Evolutionary conservation across 2,113 vertebrate species (phyloP).

Genomic region (Corythornis cristatus): DNA sequence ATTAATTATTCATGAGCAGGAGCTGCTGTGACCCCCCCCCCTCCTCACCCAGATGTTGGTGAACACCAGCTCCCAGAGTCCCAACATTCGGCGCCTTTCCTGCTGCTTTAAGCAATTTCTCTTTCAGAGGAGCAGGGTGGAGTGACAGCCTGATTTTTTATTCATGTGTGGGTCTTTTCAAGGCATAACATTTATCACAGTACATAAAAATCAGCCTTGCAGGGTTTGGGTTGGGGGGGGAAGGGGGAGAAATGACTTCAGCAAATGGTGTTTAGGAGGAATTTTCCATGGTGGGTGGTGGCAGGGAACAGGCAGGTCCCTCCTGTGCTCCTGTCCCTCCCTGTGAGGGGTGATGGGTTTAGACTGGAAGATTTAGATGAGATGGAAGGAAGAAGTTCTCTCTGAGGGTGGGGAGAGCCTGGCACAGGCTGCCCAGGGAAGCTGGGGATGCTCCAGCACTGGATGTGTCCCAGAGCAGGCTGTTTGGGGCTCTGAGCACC

Average conservation of each 20-base stretch:
- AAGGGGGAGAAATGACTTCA: not conserved
- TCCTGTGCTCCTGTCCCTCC: not conserved
- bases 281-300: not conserved
- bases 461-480: not conserved
- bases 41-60: not conserved
- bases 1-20: constrained; percentile 69
- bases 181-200: constrained; percentile 49
- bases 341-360: not conserved
- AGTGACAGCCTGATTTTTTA: constrained; percentile 55
- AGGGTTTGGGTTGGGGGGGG: not conserved
- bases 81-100: constrained; percentile 38
- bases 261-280: constrained; percentile 28
- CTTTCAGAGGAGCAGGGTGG: constrained; percentile 2
- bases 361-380: not conserved
- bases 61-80: constrained; percentile 10
- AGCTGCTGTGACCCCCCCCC: constrained; percentile 34
- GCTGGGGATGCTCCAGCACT: not conserved
- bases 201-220: constrained; percentile 24
- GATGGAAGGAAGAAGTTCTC: not conserved
- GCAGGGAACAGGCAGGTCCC: not conserved
- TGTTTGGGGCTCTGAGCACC: no score
- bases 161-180: constrained; percentile 37
- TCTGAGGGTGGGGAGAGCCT: not conserved
- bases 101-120: constrained; percentile 61
- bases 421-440: not conserved